Evolutionary conservation across 2,797 vertebrate species (phyloP).

Genomic region (Paedocypris micromegethes): DNA sequence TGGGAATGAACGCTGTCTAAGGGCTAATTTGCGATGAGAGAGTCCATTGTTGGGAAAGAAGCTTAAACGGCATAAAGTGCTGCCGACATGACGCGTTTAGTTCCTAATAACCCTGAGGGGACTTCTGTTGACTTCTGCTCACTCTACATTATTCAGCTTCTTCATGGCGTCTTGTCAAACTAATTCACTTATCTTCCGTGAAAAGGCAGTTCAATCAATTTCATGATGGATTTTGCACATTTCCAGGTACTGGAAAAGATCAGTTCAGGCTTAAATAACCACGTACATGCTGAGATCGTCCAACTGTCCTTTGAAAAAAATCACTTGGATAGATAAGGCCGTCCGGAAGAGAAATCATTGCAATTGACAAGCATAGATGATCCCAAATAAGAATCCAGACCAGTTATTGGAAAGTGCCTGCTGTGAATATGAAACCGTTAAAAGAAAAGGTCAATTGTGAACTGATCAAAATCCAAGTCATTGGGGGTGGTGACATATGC

Average conservation of each 20-base stretch:
- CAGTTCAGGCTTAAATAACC: neutral
- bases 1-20: conserved; percentile 35
- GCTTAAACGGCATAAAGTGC: conserved; percentile 6
- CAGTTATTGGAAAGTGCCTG: too few relatives aligned
- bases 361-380: too few relatives aligned
- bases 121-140: conserved; percentile 21
- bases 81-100: neutral
- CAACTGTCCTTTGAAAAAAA: neutral
- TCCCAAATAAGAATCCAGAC: too few relatives aligned
- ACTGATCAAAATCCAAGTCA: conserved; percentile 18
- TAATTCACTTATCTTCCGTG: conserved; percentile 23
- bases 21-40: conserved; percentile 4
- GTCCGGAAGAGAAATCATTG: neutral
- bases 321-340: neutral
- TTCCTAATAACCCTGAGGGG: conserved; percentile 29
- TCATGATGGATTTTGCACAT: conserved; percentile 18
- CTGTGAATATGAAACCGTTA: too few relatives aligned
- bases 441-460: conserved; percentile 19
- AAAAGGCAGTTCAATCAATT: conserved; percentile 32
- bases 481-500: conserved; percentile 17
- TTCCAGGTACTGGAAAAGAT: conserved; percentile 16
- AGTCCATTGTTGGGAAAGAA: conserved; percentile 24
- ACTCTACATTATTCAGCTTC: conserved; percentile 16
- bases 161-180: conserved; percentile 12
- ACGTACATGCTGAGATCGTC: conserved; percentile 7